Evolutionary conservation across 2,113 vertebrate genomes (phyloP).

Genomic region (Benitochromis conjunctus): DNA sequence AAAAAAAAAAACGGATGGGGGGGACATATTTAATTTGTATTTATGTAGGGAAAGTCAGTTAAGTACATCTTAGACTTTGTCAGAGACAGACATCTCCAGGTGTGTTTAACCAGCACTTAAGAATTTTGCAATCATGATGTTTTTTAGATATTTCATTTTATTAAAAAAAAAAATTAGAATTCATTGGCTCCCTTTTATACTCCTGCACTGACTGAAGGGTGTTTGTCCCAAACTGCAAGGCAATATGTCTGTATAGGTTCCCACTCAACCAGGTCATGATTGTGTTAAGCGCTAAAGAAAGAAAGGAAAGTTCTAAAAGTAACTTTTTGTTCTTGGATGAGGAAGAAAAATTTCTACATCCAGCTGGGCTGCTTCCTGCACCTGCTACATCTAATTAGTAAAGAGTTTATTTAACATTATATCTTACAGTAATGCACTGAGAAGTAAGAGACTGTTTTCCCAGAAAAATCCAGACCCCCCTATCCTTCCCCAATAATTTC

Average conservation of each 20-base stretch:
- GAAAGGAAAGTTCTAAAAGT: background rate
- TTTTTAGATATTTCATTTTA: too few species aligned
- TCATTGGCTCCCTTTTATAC: accelerated
- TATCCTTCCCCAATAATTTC: background rate
- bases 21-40: too few species aligned
- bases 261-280: background rate
- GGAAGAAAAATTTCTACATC: background rate
- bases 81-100: too few species aligned
- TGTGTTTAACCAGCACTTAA: too few species aligned
- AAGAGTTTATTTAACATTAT: background rate
- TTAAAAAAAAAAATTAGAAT: too few species aligned
- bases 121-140: too few species aligned
- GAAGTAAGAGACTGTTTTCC: background rate
- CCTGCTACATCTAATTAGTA: background rate
- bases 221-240: background rate
- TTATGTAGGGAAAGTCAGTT: too few species aligned
- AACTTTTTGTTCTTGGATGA: background rate
- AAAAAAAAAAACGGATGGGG: too few species aligned
- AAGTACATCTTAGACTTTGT: too few species aligned
- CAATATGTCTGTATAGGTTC: background rate
- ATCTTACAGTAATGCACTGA: background rate
- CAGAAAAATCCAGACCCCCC: background rate
- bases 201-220: background rate
- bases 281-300: background rate
- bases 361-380: background rate